Evolutionary conservation across 92 coral and sea anemone species (phyloP).

Genomic region (Porites evermanni): DNA sequence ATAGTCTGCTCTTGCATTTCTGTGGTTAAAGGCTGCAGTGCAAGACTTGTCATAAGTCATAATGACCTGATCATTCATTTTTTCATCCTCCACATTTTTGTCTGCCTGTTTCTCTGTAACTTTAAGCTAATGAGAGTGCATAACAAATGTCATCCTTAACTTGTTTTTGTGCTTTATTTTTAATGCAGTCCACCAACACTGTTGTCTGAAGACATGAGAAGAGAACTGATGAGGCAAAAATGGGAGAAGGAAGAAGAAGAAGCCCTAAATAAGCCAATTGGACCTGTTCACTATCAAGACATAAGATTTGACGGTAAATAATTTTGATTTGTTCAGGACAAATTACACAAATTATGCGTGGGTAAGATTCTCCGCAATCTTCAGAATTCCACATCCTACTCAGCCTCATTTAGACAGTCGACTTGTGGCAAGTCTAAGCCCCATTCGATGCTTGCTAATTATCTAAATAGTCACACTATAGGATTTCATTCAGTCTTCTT

Average conservation of each 20-base stretch:
- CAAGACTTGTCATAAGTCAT: no score
- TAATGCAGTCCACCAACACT: constrained; percentile 85
- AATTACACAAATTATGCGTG: no score
- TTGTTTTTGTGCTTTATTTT: background rate
- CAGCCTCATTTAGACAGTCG: no score
- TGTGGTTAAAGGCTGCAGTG: no score
- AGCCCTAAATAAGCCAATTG: constrained; percentile 83
- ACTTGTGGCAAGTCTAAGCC: no score
- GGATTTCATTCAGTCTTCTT: no score
- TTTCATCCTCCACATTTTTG: background rate
- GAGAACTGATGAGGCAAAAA: constrained; percentile 91
- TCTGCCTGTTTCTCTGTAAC: background rate
- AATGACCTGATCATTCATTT: background rate
- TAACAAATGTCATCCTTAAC: background rate
- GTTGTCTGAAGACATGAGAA: constrained; percentile 96
- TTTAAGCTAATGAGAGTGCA: background rate
- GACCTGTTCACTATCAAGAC: constrained; percentile 97
- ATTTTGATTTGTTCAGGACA: background rate
- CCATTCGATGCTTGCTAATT: no score
- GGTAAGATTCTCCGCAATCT: no score
- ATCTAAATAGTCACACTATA: no score
- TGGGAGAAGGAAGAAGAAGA: constrained; percentile 97
- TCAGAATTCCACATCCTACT: no score
- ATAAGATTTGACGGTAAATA: constrained; percentile 88
- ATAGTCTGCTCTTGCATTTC: no score